A percentile compares a stretch with the other conserved stretches of the same genome.
These are phyloP conservation scores for Oegoconia quadripuncta DNA, from an alignment of 2,888 invertebrate species.

Conservation along the genomic window DNA sequence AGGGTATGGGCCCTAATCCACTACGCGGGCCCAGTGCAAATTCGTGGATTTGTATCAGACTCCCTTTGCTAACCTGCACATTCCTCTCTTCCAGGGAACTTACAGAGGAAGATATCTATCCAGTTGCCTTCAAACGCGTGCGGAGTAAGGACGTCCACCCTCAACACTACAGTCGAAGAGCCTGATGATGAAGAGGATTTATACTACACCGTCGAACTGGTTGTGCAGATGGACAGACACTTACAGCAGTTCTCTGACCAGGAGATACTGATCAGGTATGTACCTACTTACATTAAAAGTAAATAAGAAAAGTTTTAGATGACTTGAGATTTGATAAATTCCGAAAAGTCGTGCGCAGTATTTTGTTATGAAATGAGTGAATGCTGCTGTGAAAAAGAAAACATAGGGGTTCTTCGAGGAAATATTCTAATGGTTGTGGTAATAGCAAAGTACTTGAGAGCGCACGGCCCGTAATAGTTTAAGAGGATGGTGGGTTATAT, in stretches of 20 bases:
- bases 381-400: too few relatives aligned
- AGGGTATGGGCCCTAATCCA: too few relatives aligned
- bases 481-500: too few relatives aligned
- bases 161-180: slow-evolving; percentile 55
- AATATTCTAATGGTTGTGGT: too few relatives aligned
- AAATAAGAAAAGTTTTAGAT: too few relatives aligned
- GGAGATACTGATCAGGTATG: slow-evolving; percentile 77
- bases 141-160: slow-evolving; percentile 81
- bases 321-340: too few relatives aligned
- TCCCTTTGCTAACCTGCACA: not conserved
- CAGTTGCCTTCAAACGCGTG: slow-evolving; percentile 82
- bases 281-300: slow-evolving; percentile 21
- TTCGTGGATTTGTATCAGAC: not conserved
- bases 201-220: slow-evolving; percentile 82
- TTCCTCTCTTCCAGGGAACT: slow-evolving; percentile 51
- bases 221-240: slow-evolving; percentile 87
- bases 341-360: too few relatives aligned
- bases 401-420: too few relatives aligned
- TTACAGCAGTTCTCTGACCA: slow-evolving; percentile 87
- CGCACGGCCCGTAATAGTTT: too few relatives aligned
- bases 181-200: slow-evolving; percentile 69
- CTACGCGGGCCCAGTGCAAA: too few relatives aligned
- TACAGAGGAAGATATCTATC: slow-evolving; percentile 64
- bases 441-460: too few relatives aligned
- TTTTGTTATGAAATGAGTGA: too few relatives aligned